phyloP scores from a whole-genome alignment of 1,140 invertebrate genomes.

The Drosophila persimilis region DNA sequence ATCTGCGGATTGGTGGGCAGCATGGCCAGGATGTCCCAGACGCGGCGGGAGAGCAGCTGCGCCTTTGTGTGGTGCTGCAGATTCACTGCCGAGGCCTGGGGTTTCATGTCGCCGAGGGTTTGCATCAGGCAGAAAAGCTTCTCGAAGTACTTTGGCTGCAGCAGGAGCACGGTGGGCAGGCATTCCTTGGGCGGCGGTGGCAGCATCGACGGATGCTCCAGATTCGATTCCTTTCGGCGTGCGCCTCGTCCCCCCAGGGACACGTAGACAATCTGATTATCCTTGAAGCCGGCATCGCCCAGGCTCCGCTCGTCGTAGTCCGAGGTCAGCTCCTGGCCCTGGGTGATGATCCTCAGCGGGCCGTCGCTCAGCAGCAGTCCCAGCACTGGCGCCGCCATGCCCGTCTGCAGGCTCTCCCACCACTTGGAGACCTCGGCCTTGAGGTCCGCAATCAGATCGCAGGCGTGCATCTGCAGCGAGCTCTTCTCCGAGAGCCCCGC shows the following conservation, averaged over 20 bases:
- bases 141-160: constrained; percentile 94
- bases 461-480: constrained; percentile 89
- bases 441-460: constrained; percentile 94
- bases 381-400: constrained; percentile 81
- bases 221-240: constrained; percentile 87
- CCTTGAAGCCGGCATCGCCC: constrained; percentile 95
- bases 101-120: constrained; percentile 92
- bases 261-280: constrained; percentile 94
- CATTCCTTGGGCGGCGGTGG: constrained; percentile 92
- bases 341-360: constrained; percentile 94
- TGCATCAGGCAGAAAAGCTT: constrained; percentile 95
- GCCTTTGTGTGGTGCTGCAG: constrained; percentile 94
- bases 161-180: constrained; percentile 92
- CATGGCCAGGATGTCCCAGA: constrained; percentile 97
- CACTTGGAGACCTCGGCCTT: constrained; percentile 96
- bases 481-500: constrained; percentile 92
- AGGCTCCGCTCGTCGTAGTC: constrained; percentile 96
- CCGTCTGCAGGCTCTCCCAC: constrained; percentile 84
- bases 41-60: constrained; percentile 92
- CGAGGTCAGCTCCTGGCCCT: constrained; percentile 96
- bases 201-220: constrained; percentile 90
- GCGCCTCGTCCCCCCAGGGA: constrained; percentile 91
- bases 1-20: constrained; percentile 94
- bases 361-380: constrained; percentile 90
- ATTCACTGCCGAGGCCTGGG: constrained; percentile 86